A percentile compares a stretch with the other conserved stretches of the same genome.
Evolutionary conservation across 1,140 invertebrate genomes (phyloP).

Genomic region (Gyrodactylus bullatarudis): DNA sequence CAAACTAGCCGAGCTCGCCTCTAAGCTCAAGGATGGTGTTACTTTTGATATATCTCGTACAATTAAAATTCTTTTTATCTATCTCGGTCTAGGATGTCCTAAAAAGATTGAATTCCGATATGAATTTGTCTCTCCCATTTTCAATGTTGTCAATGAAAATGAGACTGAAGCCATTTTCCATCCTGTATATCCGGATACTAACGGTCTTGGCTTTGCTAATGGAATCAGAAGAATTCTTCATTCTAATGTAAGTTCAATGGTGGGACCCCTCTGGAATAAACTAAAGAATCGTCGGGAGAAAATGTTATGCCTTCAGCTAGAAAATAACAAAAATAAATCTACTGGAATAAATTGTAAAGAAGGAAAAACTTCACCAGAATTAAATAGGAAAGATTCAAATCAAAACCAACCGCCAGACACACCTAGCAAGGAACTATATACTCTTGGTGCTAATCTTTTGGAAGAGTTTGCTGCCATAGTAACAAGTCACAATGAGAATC

Average conservation of each 20-base stretch:
- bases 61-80: background rate
- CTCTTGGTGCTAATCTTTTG: background rate
- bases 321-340: too few relatives aligned
- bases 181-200: background rate
- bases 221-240: background rate
- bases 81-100: slow-evolving; percentile 1
- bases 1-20: background rate
- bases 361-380: too few relatives aligned
- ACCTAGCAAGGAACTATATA: background rate
- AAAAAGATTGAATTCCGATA: background rate
- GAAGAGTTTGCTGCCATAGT: background rate
- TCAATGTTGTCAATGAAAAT: background rate
- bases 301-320: slow-evolving; percentile 69
- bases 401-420: background rate
- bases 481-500: background rate
- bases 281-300: slow-evolving; percentile 61
- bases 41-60: background rate
- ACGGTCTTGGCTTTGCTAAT: background rate
- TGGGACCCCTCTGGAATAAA: slow-evolving; percentile 32
- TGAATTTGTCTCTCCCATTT: background rate
- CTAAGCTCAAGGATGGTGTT: background rate
- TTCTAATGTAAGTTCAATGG: slow-evolving; percentile 40
- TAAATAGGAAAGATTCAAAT: too few relatives aligned
- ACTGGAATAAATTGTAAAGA: too few relatives aligned
- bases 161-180: background rate